These are phyloP conservation scores for Babylonia areolata DNA, from an alignment of 1,140 invertebrate species.

Conservation along the genomic window DNA sequence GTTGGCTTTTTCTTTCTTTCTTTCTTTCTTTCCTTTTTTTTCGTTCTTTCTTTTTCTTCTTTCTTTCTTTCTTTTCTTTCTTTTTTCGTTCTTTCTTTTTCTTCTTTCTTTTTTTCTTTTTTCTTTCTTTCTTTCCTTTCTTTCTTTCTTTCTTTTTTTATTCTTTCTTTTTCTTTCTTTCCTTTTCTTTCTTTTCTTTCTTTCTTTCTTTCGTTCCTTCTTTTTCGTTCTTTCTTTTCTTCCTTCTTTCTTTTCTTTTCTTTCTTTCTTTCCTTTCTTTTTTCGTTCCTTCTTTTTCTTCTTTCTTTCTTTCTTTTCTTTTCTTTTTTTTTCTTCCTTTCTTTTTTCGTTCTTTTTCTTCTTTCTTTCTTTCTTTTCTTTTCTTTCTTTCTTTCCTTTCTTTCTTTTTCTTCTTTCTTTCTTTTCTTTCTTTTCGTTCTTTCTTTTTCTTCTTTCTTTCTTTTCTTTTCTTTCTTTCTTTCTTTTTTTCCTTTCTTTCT, in stretches of 20 bases:
- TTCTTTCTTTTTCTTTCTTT: slow-evolving; percentile 9
- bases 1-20: no score
- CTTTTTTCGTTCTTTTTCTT: neutral
- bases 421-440: no score
- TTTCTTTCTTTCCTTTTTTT: neutral
- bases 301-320: neutral
- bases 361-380: neutral
- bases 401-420: neutral
- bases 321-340: neutral
- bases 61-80: neutral
- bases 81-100: no score
- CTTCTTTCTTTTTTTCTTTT: slow-evolving; percentile 18
- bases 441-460: neutral
- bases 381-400: neutral
- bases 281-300: neutral
- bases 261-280: neutral
- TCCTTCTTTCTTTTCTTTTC: neutral
- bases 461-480: neutral
- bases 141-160: no score
- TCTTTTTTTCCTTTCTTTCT: neutral
- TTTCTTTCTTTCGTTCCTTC: neutral
- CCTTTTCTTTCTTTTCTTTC: neutral
- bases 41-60: no score
- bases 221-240: slow-evolving; percentile 15
- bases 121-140: neutral